phyloP scores from a whole-genome alignment of 2,888 invertebrate genomes.

The Eupithecia subumbrata region DNA sequence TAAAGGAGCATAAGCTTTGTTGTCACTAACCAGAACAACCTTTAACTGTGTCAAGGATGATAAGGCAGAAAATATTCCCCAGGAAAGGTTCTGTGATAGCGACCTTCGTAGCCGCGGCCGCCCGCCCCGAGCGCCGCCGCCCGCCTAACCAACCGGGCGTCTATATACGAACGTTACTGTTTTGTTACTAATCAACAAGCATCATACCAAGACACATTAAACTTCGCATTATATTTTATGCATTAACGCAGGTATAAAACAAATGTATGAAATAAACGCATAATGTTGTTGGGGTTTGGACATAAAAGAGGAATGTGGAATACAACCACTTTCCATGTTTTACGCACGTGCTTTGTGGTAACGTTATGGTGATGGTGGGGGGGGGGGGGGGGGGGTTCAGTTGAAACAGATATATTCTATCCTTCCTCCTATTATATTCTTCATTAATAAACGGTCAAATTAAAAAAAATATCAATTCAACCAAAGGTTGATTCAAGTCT shows the following conservation, averaged over 20 bases:
- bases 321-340: slow-evolving; percentile 6
- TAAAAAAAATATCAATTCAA: neutral
- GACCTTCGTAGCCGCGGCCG: slow-evolving; percentile 33
- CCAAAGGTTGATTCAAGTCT: neutral
- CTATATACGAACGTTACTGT: slow-evolving; percentile 51
- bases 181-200: slow-evolving; percentile 40
- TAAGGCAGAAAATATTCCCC: slow-evolving; percentile 67
- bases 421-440: neutral
- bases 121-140: slow-evolving; percentile 33
- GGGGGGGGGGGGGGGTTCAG: neutral
- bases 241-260: slow-evolving; percentile 37
- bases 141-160: slow-evolving; percentile 36
- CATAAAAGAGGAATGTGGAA: slow-evolving; percentile 17
- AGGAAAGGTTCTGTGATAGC: slow-evolving; percentile 50
- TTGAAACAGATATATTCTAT: neutral
- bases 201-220: slow-evolving; percentile 43
- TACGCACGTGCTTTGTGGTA: slow-evolving; percentile 5
- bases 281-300: slow-evolving; percentile 36
- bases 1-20: slow-evolving; percentile 20
- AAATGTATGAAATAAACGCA: slow-evolving; percentile 34
- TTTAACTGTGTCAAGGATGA: slow-evolving; percentile 67
- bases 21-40: slow-evolving; percentile 43
- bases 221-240: slow-evolving; percentile 40
- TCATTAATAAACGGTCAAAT: neutral
- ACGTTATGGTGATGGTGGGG: neutral